phyloP scores from a whole-genome alignment of 2,113 vertebrate genomes.

The Silurus asotus region DNA sequence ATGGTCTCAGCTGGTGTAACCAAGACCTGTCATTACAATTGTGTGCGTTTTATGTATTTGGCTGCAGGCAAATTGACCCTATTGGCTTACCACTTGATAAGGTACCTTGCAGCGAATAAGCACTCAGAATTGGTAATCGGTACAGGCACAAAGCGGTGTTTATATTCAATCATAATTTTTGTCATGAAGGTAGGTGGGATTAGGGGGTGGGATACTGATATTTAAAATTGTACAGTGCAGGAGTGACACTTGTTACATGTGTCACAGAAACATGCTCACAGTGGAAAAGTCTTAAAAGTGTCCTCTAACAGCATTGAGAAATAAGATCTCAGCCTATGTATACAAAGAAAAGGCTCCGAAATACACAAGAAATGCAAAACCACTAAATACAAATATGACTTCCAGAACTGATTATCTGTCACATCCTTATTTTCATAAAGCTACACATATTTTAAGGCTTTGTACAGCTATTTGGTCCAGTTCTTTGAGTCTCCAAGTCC shows the following conservation, averaged over 20 bases:
- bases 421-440: constrained; percentile 7
- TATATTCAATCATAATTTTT: background rate
- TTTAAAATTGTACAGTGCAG: constrained; percentile 33
- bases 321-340: background rate
- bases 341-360: background rate
- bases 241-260: constrained; percentile 8
- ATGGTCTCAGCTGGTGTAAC: background rate
- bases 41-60: constrained; percentile 19
- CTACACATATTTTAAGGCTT: constrained; percentile 25
- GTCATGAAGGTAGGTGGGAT: background rate
- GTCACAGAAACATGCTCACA: constrained; percentile 30
- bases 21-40: background rate
- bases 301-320: constrained; percentile 16
- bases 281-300: constrained; percentile 40
- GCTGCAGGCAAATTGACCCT: background rate
- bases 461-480: constrained; percentile 23
- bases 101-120: background rate
- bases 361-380: constrained; percentile 4
- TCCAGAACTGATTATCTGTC: constrained; percentile 13
- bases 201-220: background rate
- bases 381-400: constrained; percentile 5
- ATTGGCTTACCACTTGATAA: background rate
- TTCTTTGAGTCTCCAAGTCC: background rate
- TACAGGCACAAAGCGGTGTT: constrained; percentile 45
- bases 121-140: background rate